phyloP scores from a whole-genome alignment of 2,888 invertebrate genomes.

The Torymus aiolomorphi region DNA sequence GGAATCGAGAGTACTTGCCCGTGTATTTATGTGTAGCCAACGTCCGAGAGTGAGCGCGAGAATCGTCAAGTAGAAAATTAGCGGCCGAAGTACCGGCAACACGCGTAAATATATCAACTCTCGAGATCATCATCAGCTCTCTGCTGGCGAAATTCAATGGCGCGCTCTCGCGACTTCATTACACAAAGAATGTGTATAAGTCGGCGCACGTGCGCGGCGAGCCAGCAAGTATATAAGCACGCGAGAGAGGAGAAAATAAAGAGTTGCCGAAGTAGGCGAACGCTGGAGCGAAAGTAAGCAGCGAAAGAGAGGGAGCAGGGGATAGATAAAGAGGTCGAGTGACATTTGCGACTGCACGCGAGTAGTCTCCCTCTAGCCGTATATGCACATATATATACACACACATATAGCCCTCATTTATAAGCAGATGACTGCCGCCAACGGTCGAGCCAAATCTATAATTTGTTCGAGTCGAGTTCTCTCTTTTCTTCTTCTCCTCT shows the following conservation, averaged over 20 bases:
- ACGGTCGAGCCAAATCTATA: constrained; percentile 74
- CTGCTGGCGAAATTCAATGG: not conserved
- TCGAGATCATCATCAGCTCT: constrained; percentile 19
- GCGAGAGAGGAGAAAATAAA: constrained; percentile 15
- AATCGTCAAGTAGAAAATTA: constrained; percentile 30
- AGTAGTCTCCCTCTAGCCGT: constrained; percentile 18
- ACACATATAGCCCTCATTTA: constrained; percentile 60
- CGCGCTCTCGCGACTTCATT: constrained; percentile 6
- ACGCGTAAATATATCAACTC: constrained; percentile 2
- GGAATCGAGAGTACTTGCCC: constrained; percentile 10
- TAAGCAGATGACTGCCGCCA: constrained; percentile 71
- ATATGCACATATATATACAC: not conserved
- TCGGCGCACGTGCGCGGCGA: not conserved
- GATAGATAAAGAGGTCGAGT: constrained; percentile 62
- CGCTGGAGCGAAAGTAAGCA: constrained; percentile 51
- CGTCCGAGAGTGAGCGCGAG: not conserved
- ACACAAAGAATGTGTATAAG: constrained; percentile 1
- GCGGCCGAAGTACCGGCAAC: constrained; percentile 6
- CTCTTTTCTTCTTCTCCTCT: constrained; percentile 46
- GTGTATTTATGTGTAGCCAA: too few species aligned
- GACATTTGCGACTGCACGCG: constrained; percentile 57
- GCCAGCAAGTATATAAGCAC: not conserved
- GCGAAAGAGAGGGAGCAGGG: constrained; percentile 52
- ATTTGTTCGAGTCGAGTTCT: constrained; percentile 71
- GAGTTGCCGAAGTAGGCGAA: constrained; percentile 56